phyloP scores from a whole-genome alignment of 2,888 invertebrate genomes.

The Cryptocephalus primarius region DNA sequence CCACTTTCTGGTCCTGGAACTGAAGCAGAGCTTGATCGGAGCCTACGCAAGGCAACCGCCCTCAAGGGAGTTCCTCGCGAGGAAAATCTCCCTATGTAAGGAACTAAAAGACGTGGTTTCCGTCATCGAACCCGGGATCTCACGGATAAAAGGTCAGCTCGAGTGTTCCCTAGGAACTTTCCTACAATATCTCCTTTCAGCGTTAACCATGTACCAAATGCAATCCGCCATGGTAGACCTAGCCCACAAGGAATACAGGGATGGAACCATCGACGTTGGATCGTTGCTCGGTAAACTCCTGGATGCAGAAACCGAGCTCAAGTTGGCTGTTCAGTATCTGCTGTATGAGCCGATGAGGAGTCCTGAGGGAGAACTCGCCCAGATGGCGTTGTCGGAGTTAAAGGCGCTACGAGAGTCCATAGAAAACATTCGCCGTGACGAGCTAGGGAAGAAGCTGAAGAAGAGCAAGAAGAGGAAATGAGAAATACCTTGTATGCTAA shows the following conservation, averaged over 20 bases:
- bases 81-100: slow-evolving; percentile 55
- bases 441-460: slow-evolving; percentile 1
- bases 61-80: slow-evolving; percentile 37
- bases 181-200: slow-evolving; percentile 33
- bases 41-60: slow-evolving; percentile 27
- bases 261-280: slow-evolving; percentile 45
- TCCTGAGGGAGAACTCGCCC: slow-evolving; percentile 60
- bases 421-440: slow-evolving; percentile 13
- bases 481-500: no score
- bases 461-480: background rate
- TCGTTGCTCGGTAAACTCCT: slow-evolving; percentile 46
- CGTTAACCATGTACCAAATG: slow-evolving; percentile 65
- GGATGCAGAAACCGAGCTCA: slow-evolving; percentile 47
- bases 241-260: slow-evolving; percentile 50
- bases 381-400: slow-evolving; percentile 55
- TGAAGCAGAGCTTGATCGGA: slow-evolving; percentile 59
- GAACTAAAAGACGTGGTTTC: slow-evolving; percentile 55
- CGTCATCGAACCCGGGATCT: slow-evolving; percentile 59
- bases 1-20: slow-evolving; percentile 55
- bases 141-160: slow-evolving; percentile 51
- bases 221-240: slow-evolving; percentile 56
- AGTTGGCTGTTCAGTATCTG: slow-evolving; percentile 52
- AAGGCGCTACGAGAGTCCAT: slow-evolving; percentile 33
- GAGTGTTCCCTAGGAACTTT: background rate
- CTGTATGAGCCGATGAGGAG: slow-evolving; percentile 60